Conservation (phyloP, 2,113 vertebrate genomes). For the Psephotus haematonotus region DNA sequence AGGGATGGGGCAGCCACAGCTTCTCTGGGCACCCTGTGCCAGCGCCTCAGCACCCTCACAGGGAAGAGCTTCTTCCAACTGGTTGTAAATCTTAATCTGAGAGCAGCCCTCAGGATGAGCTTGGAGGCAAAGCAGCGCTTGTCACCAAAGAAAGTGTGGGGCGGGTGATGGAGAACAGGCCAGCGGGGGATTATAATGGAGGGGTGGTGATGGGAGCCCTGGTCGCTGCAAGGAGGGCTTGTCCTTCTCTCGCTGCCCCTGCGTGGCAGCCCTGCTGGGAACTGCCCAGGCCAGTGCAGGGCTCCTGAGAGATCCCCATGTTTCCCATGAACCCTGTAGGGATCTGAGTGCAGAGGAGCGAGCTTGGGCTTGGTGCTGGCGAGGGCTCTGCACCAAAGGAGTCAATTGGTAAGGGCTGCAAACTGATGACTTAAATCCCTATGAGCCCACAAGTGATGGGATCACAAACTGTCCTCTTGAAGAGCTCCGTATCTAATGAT, state of each 20-base stretch:
- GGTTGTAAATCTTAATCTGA: background rate
- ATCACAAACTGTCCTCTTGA: background rate
- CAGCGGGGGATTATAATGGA: background rate
- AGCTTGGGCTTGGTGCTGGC: background rate
- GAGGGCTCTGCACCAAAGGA: background rate
- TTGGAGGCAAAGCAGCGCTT: background rate
- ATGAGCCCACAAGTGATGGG: background rate
- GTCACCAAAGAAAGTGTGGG: fast-evolving
- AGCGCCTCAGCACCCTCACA: background rate
- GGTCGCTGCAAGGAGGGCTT: background rate
- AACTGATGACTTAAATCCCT: background rate
- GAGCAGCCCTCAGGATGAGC: background rate
- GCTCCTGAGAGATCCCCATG: background rate
- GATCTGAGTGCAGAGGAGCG: fast-evolving
- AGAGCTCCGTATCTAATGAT: background rate
- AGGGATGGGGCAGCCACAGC: background rate
- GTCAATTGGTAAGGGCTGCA: background rate
- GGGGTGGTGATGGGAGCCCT: background rate
- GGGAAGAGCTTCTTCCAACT: too few relatives aligned
- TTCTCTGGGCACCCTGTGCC: background rate
- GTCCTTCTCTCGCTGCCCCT: background rate
- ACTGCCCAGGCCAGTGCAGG: background rate
- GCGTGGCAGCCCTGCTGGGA: background rate
- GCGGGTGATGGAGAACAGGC: background rate
- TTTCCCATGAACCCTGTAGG: background rate